A percentile compares a stretch with the other conserved stretches of the same genome.
Evolutionary conservation across 2,888 invertebrate species (phyloP).

Genomic region (Papilio demoleus): DNA sequence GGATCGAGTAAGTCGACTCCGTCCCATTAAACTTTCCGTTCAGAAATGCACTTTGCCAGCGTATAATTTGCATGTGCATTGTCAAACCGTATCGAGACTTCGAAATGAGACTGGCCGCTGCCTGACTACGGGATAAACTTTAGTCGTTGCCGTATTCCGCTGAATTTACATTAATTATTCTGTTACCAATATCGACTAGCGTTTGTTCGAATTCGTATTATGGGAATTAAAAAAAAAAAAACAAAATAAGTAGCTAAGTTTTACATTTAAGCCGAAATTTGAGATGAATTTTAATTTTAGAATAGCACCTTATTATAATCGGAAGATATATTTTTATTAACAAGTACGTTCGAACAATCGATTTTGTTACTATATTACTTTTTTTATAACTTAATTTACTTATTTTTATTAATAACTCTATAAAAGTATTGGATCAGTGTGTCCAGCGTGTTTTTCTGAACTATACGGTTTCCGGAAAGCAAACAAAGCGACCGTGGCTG

Average conservation of each 20-base stretch:
- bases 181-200: slow-evolving; percentile 8
- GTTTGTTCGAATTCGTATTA: too few relatives aligned
- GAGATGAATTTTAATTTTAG: too few relatives aligned
- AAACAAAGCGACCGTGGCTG: slow-evolving; percentile 41
- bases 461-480: not conserved
- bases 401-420: not conserved
- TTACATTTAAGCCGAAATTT: too few relatives aligned
- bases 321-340: too few relatives aligned
- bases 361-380: not conserved
- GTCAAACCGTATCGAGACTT: slow-evolving; percentile 78
- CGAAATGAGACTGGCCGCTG: slow-evolving; percentile 68
- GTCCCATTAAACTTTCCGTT: slow-evolving; percentile 76
- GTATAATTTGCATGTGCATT: slow-evolving; percentile 81
- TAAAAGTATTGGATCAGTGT: not conserved
- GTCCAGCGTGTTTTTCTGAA: not conserved
- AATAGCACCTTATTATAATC: too few relatives aligned
- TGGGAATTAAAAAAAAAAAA: not conserved
- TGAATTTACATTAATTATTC: slow-evolving; percentile 33
- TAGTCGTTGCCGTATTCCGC: slow-evolving; percentile 57
- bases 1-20: slow-evolving; percentile 66
- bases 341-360: not conserved
- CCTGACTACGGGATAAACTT: slow-evolving; percentile 70
- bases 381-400: not conserved
- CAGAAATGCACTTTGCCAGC: slow-evolving; percentile 68
- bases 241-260: too few relatives aligned